Conservation (phyloP, 1,140 invertebrate species). For the Oreohelix idahoensis region DNA sequence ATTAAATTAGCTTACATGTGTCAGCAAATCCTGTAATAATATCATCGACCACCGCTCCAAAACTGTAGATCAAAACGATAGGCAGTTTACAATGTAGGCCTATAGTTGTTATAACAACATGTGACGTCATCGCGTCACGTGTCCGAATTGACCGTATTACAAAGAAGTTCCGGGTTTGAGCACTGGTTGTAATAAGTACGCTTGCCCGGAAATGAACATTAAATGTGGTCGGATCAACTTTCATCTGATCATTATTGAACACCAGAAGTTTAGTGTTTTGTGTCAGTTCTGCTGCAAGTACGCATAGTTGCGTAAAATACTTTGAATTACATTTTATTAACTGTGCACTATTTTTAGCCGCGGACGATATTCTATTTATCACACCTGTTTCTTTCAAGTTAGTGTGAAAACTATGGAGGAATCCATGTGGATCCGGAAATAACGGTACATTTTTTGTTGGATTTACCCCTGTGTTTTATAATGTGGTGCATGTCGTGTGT, state of each 20-base stretch:
- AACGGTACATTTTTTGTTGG: constrained; percentile 49
- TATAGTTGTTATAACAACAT: constrained; percentile 65
- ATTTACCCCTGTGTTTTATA: constrained; percentile 40
- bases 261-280: too few relatives aligned
- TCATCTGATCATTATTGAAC: too few relatives aligned
- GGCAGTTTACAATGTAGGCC: too few relatives aligned
- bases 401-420: constrained; percentile 51
- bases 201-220: background rate
- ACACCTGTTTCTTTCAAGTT: constrained; percentile 39
- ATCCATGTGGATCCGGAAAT: constrained; percentile 51
- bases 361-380: constrained; percentile 40
- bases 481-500: constrained; percentile 33
- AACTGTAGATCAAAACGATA: too few relatives aligned
- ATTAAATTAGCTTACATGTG: too few relatives aligned
- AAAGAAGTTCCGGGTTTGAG: constrained; percentile 41
- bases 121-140: constrained; percentile 59
- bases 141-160: constrained; percentile 46
- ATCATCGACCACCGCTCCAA: too few relatives aligned
- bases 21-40: too few relatives aligned
- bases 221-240: too few relatives aligned
- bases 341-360: constrained; percentile 45
- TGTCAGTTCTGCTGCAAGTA: too few relatives aligned
- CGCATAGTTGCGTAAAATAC: too few relatives aligned
- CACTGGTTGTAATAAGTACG: constrained; percentile 1
- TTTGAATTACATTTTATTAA: too few relatives aligned